Percentiles rank a stretch among this genome's conserved stretches.
phyloP scores from a whole-genome alignment of 2,888 invertebrate species.

The Ophraella communa region DNA sequence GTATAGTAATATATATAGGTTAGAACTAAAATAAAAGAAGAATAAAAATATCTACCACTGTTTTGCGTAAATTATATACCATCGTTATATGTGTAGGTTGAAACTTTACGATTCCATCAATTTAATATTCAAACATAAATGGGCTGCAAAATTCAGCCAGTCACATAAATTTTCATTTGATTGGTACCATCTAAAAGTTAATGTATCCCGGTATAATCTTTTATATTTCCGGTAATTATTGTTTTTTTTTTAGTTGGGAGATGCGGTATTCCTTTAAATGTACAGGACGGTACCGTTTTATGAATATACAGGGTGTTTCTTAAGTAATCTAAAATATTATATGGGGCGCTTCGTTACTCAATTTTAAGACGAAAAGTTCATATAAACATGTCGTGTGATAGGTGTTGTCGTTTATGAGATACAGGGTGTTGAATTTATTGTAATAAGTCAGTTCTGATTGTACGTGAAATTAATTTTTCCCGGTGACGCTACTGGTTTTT shows the following conservation, averaged over 20 bases:
- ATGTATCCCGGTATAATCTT: constrained; percentile 22
- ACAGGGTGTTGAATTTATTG: too few species aligned
- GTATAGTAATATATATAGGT: not conserved
- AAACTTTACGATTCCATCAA: constrained; percentile 7
- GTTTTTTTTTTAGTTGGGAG: not conserved
- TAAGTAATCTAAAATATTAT: too few species aligned
- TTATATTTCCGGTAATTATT: constrained; percentile 30
- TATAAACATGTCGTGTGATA: too few species aligned
- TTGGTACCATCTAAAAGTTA: constrained; percentile 7
- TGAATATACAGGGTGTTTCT: too few species aligned
- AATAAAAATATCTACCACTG: not conserved
- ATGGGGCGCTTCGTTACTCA: too few species aligned
- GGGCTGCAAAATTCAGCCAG: constrained; percentile 1
- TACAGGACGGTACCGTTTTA: not conserved
- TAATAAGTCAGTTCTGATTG: too few species aligned
- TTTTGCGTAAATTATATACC: not conserved
- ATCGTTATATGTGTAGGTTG: not conserved
- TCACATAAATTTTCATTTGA: constrained; percentile 6
- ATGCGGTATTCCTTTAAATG: not conserved
- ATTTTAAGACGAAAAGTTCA: too few species aligned
- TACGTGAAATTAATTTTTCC: too few species aligned
- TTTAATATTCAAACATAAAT: constrained; percentile 2
- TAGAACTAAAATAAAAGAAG: not conserved
- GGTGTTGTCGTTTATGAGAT: too few species aligned
- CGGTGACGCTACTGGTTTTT: too few species aligned